Evolutionary conservation across 2,888 invertebrate genomes (phyloP).

Genomic region (Diaperis boleti): DNA sequence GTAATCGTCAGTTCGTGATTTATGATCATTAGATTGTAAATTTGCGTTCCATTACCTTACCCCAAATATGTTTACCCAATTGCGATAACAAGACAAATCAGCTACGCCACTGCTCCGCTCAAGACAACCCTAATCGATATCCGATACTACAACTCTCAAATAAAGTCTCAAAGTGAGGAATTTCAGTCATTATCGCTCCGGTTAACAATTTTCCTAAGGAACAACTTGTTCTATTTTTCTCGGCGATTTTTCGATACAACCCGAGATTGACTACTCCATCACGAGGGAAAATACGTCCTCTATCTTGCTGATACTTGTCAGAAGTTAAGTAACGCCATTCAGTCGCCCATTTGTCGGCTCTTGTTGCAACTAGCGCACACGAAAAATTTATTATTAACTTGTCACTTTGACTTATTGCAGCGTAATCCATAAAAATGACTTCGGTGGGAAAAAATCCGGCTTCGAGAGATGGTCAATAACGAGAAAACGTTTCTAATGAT

Average conservation of each 20-base stretch:
- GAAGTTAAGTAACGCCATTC: slow-evolving; percentile 48
- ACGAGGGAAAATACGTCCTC: slow-evolving; percentile 44
- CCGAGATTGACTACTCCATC: slow-evolving; percentile 41
- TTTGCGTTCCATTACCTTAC: too few species aligned
- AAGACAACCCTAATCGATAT: slow-evolving; percentile 16
- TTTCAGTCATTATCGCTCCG: not conserved
- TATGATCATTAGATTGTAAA: too few species aligned
- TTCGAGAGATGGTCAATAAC: slow-evolving; percentile 2
- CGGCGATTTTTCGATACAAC: slow-evolving; percentile 28
- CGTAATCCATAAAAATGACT: slow-evolving; percentile 36
- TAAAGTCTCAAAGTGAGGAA: slow-evolving; percentile 6
- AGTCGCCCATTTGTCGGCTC: slow-evolving; percentile 46
- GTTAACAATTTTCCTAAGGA: slow-evolving; percentile 5
- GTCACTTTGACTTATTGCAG: slow-evolving; percentile 41
- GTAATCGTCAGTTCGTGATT: too few species aligned
- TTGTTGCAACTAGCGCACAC: slow-evolving; percentile 31
- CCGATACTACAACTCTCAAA: slow-evolving; percentile 9
- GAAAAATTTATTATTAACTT: slow-evolving; percentile 41
- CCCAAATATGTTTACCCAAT: too few species aligned
- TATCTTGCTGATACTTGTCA: slow-evolving; percentile 49
- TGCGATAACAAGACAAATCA: too few species aligned
- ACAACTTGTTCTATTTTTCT: slow-evolving; percentile 1
- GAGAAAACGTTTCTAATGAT: slow-evolving; percentile 8
- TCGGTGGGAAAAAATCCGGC: not conserved
- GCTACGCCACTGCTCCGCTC: too few species aligned